Percentiles rank a stretch among this genome's conserved stretches.
Conservation (phyloP, 2,888 invertebrate genomes). For the Rhimphoctona megacephalus region DNA sequence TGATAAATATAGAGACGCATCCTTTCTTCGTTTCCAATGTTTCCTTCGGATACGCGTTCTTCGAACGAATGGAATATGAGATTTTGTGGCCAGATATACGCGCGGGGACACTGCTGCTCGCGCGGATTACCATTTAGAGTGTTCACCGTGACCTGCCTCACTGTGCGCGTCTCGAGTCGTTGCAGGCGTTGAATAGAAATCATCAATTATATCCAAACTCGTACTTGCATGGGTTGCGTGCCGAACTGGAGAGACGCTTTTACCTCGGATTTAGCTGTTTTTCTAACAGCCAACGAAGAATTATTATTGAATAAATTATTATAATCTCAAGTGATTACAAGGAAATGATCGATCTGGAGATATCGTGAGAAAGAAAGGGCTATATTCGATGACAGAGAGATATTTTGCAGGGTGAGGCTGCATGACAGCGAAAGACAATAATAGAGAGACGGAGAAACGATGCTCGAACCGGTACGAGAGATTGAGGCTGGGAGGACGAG, state of each 20-base stretch:
- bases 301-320: neutral
- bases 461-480: neutral
- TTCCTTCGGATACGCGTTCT: neutral
- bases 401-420: conserved; percentile 3
- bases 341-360: neutral
- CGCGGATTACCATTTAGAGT: conserved; percentile 36
- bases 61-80: conserved; percentile 25
- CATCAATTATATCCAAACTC: conserved; percentile 36
- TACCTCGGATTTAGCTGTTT: neutral
- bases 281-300: neutral
- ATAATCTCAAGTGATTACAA: neutral
- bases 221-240: conserved; percentile 2
- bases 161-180: conserved; percentile 25
- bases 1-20: neutral
- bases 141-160: conserved; percentile 53
- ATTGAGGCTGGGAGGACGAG: neutral
- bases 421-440: neutral
- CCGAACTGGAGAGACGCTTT: neutral
- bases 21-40: neutral
- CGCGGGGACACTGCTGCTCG: neutral
- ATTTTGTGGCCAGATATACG: conserved; percentile 25
- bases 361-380: conserved; percentile 9
- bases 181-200: conserved; percentile 61
- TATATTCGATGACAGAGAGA: neutral
- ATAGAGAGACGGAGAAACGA: conserved; percentile 15